These are phyloP conservation scores for Peromyscus polionotus DNA, from an alignment of 2,113 vertebrate genomes.

Conservation along the genomic window DNA sequence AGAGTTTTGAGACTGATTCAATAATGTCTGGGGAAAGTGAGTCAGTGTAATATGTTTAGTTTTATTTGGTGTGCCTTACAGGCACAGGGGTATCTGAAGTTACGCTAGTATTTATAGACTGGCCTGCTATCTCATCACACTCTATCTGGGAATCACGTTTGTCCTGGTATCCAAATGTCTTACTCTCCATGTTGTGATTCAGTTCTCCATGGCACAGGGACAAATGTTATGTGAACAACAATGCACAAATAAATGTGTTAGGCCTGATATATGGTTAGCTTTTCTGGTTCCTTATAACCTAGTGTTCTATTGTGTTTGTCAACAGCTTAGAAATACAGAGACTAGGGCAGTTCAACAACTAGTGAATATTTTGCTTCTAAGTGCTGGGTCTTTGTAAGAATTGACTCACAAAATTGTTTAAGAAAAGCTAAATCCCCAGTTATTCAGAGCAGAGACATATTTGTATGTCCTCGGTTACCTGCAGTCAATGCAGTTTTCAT, in stretches of 20 bases:
- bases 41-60: not conserved
- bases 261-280: not conserved
- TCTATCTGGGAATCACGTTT: conserved; percentile 68
- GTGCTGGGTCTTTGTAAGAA: conserved; percentile 1
- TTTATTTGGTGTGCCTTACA: conserved; percentile 46
- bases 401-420: not conserved
- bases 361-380: not conserved
- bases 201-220: conserved; percentile 43
- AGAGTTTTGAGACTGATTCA: not conserved
- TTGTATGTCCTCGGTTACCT: not conserved
- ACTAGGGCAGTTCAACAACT: not conserved
- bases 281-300: not conserved
- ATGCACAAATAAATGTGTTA: not conserved
- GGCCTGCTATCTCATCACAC: conserved; percentile 19
- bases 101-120: conserved; percentile 33
- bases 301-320: not conserved
- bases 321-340: not conserved
- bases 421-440: not conserved
- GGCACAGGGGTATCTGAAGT: not conserved
- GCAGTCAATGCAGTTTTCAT: not conserved
- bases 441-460: not conserved
- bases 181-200: conserved; percentile 43
- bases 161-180: conserved; percentile 48
- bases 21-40: not conserved
- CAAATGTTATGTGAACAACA: not conserved